Evolutionary conservation across 2,797 vertebrate genomes (phyloP).

Genomic region (Harpagifer antarcticus): DNA sequence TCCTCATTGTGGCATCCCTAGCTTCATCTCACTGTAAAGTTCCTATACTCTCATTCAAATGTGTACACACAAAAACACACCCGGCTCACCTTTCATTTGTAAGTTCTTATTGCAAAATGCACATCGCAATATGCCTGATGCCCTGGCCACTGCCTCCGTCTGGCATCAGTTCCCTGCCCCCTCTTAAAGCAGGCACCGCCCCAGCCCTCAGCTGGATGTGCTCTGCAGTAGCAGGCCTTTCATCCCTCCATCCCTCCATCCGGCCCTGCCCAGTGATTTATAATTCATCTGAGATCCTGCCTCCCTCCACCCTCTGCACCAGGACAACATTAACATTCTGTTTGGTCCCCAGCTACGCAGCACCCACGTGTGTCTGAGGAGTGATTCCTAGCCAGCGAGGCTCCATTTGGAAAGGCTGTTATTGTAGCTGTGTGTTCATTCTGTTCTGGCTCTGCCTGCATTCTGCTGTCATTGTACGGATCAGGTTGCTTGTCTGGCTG

Average conservation of each 20-base stretch:
- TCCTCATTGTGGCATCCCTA: too few relatives aligned
- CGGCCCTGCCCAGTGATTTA: slow-evolving; percentile 85
- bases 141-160: slow-evolving; percentile 48
- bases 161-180: slow-evolving; percentile 69
- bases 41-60: background rate
- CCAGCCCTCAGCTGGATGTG: slow-evolving; percentile 71
- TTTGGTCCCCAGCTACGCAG: slow-evolving; percentile 79
- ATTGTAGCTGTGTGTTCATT: slow-evolving; percentile 64
- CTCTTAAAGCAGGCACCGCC: slow-evolving; percentile 76
- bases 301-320: slow-evolving; percentile 80
- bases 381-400: slow-evolving; percentile 64
- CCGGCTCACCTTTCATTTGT: background rate
- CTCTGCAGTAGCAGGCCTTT: slow-evolving; percentile 78
- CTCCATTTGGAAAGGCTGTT: slow-evolving; percentile 68
- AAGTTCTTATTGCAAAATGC: slow-evolving; percentile 15
- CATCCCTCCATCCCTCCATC: slow-evolving; percentile 76
- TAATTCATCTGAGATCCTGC: slow-evolving; percentile 87
- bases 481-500: slow-evolving; percentile 61
- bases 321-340: slow-evolving; percentile 84
- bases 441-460: slow-evolving; percentile 60
- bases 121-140: background rate
- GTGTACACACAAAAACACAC: slow-evolving; percentile 1
- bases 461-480: slow-evolving; percentile 55
- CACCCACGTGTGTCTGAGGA: slow-evolving; percentile 67
- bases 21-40: background rate